Conservation (phyloP, 1,140 invertebrate genomes). For the Diorhabda elongata region DNA sequence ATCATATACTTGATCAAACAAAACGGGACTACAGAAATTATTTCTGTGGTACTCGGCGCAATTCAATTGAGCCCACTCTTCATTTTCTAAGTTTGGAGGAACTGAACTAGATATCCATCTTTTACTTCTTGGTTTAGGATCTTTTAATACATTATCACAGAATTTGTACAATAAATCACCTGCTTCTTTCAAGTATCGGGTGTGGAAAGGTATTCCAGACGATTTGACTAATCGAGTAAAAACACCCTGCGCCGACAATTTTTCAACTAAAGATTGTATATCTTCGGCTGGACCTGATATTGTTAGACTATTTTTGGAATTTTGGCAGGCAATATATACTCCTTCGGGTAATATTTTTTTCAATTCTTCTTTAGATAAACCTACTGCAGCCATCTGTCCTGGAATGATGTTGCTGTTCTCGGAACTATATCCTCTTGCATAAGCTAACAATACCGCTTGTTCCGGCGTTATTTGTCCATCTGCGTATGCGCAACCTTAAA, state of each 20-base stretch:
- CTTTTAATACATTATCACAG: conserved; percentile 64
- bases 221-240: conserved; percentile 79
- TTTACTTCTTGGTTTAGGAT: conserved; percentile 63
- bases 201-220: conserved; percentile 80
- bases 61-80: conserved; percentile 59
- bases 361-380: conserved; percentile 48
- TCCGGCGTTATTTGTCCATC: conserved; percentile 78
- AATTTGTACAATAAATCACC: conserved; percentile 68
- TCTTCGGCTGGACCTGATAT: conserved; percentile 74
- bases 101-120: conserved; percentile 87
- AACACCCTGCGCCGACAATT: conserved; percentile 65
- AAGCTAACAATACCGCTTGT: conserved; percentile 76
- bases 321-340: conserved; percentile 81
- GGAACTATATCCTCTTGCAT: conserved; percentile 78
- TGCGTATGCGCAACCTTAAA: conserved; percentile 75
- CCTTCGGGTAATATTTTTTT: conserved; percentile 57
- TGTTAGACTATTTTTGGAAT: conserved; percentile 74
- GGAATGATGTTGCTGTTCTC: conserved; percentile 68
- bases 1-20: conserved; percentile 77
- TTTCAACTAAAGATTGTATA: conserved; percentile 62
- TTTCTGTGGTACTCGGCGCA: conserved; percentile 91
- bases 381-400: conserved; percentile 82
- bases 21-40: conserved; percentile 76
- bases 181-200: conserved; percentile 68
- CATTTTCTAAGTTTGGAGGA: conserved; percentile 68